phyloP scores from a whole-genome alignment of 2,888 invertebrate genomes.

The Crepidodera aurea region DNA sequence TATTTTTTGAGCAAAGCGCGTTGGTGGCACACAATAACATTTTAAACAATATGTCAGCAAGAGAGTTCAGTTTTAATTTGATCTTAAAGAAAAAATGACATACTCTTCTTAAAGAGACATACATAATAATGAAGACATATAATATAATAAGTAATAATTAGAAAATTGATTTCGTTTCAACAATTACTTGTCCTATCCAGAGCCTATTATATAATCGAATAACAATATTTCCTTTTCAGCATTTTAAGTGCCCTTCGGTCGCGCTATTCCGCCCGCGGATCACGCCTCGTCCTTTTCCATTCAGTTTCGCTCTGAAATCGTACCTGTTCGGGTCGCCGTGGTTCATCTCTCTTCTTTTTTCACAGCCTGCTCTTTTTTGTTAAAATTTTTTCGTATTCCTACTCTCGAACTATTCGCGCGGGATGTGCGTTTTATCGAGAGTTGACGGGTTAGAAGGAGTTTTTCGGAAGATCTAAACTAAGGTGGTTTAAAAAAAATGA shows the following conservation, averaged over 20 bases:
- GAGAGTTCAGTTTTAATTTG: too few species aligned
- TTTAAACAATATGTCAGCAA: too few species aligned
- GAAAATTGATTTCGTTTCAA: too few species aligned
- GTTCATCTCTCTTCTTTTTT: slow-evolving; percentile 15
- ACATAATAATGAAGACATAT: too few species aligned
- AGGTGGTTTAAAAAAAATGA: neutral
- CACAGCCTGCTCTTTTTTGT: neutral
- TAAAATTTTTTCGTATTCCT: neutral
- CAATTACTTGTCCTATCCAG: too few species aligned
- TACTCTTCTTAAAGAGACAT: too few species aligned
- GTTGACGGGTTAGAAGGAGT: neutral
- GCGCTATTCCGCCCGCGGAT: slow-evolving; percentile 6
- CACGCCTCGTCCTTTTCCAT: slow-evolving; percentile 11
- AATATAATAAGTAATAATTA: too few species aligned
- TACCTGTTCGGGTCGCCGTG: slow-evolving; percentile 29
- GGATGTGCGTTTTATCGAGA: neutral
- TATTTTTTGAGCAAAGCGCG: too few species aligned
- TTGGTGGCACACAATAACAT: too few species aligned
- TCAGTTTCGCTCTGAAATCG: slow-evolving; percentile 37
- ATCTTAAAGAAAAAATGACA: too few species aligned
- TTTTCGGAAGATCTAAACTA: neutral
- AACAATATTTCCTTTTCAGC: slow-evolving; percentile 14
- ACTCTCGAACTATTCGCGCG: neutral
- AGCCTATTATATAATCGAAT: slow-evolving; percentile 23
- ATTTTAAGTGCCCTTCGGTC: slow-evolving; percentile 7